phyloP scores from a whole-genome alignment of 2,797 vertebrate genomes.

The Tauraco hartlaubi region DNA sequence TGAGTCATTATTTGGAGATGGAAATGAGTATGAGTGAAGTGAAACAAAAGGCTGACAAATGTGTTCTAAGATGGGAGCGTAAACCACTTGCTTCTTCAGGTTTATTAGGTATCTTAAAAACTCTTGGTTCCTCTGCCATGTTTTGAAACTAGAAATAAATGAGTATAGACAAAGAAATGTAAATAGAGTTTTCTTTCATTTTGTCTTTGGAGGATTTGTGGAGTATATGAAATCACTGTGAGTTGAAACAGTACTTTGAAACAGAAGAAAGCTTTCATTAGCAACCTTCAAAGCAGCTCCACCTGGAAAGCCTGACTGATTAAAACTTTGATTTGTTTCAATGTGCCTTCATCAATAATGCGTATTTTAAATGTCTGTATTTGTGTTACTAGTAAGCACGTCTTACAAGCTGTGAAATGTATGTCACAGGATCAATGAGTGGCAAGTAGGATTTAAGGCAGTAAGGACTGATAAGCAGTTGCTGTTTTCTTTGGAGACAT shows the following conservation, averaged over 20 bases:
- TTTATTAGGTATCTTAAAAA: background rate
- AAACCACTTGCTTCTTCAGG: background rate
- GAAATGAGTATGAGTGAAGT: background rate
- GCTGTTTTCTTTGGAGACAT: background rate
- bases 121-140: background rate
- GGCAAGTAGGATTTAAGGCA: background rate
- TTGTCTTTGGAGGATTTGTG: background rate
- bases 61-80: background rate
- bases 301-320: background rate
- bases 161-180: background rate
- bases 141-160: background rate
- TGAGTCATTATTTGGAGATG: background rate
- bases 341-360: background rate
- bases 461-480: background rate
- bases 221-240: background rate
- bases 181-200: background rate
- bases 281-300: background rate
- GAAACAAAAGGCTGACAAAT: background rate
- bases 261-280: background rate
- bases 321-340: background rate
- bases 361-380: background rate
- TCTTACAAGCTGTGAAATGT: background rate
- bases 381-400: background rate
- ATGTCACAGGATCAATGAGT: background rate
- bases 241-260: constrained; percentile 1